Base-by-base conservation (phyloP, 1,140 invertebrate genomes). In the Zophobas atratus region DNA sequence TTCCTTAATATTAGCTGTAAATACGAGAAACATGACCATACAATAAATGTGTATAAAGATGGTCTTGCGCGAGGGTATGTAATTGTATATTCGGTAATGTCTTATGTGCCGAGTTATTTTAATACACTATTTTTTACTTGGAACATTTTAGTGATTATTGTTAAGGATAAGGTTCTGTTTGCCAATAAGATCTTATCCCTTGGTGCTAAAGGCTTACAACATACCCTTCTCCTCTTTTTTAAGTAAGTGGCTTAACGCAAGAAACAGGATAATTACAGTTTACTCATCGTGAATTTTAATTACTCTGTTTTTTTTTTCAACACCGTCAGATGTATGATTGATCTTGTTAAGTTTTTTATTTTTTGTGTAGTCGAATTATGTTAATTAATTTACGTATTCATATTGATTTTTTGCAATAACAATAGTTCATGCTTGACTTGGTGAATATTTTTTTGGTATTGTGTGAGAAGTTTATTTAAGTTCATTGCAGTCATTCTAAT, bases 1-100 rank as follows among this genome's bases (percentile, higher is more conserved):
- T 73, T 73, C 71, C 71, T 73, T 73, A 73, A 73, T 73, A 53
- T 73, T 73, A 73, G 71, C 71, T 73, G 71, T 73, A 73, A 36
- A 73, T 53, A 73, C 33, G 60, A 67, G 57, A 63, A 38, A 63
- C 71, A 73, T 73, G 71, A 73, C 71, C 71, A 41, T 73, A 73
- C 55, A 55, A 73, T 73, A 38, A 73, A 55, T 73, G 71, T 73
- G 55, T 73, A 35, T 73, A 73, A 73, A 72, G 6, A 20, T 73
- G 71, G 49, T 73, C 55, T 49, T 49, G 49, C 49, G 1, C 49
- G 49, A 73, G 71, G 71, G 71, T 73, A 73, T 73, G 71, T 41
- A 73, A 43, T 55, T 73, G 71, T 73, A 73, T 6, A 53, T 72
- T 72, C 70, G 41, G 70, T 72, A 73, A 73, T 55, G 71, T 56